Conservation (phyloP, 2,113 vertebrate genomes). For the Perccottus glenii region DNA sequence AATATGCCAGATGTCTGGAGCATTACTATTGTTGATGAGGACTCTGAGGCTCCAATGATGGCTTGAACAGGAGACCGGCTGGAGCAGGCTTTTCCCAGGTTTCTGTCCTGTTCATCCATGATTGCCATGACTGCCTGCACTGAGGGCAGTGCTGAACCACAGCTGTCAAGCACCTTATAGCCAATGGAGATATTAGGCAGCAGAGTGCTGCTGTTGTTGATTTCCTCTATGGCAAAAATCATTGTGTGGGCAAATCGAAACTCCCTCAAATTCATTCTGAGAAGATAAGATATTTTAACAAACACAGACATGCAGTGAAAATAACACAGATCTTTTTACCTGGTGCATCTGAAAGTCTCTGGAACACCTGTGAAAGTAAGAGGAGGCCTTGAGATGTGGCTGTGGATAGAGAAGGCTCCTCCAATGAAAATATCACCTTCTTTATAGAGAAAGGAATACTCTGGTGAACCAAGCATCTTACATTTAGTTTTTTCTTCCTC, state of each 20-base stretch:
- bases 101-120: slow-evolving; percentile 64
- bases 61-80: slow-evolving; percentile 68
- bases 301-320: neutral
- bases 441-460: slow-evolving; percentile 67
- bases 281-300: neutral
- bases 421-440: slow-evolving; percentile 75
- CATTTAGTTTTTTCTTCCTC: slow-evolving; percentile 48
- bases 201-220: slow-evolving; percentile 74
- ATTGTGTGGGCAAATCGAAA: slow-evolving; percentile 80
- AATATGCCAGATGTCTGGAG: slow-evolving; percentile 75
- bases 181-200: slow-evolving; percentile 77
- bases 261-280: slow-evolving; percentile 77
- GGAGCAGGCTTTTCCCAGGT: slow-evolving; percentile 44
- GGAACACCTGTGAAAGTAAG: slow-evolving; percentile 60
- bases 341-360: slow-evolving; percentile 64
- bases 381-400: slow-evolving; percentile 50
- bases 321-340: slow-evolving; percentile 48
- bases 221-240: slow-evolving; percentile 81
- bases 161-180: slow-evolving; percentile 79
- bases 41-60: slow-evolving; percentile 79
- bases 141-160: slow-evolving; percentile 71
- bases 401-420: slow-evolving; percentile 75
- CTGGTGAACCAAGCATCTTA: slow-evolving; percentile 64
- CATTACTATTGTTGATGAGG: slow-evolving; percentile 78
- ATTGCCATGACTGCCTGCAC: slow-evolving; percentile 73